phyloP scores from a whole-genome alignment of 2,113 vertebrate genomes.

The Chloebia gouldiae region DNA sequence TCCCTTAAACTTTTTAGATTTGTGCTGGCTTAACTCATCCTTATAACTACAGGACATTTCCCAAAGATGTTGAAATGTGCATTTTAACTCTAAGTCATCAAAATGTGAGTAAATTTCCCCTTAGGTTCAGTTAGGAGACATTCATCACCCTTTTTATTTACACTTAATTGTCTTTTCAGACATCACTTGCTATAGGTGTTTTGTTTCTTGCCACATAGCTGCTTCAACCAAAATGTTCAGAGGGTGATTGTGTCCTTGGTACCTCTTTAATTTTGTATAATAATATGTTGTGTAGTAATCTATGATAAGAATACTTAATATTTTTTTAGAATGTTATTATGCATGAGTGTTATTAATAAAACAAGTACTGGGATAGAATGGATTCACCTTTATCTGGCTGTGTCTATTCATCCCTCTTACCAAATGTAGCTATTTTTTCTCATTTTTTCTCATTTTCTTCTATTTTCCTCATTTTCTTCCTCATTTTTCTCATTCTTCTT shows the following conservation, averaged over 20 bases:
- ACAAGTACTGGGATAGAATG: neutral
- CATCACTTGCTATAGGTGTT: neutral
- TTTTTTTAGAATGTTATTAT: neutral
- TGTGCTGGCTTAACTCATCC: slow-evolving; percentile 81
- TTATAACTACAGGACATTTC: slow-evolving; percentile 70
- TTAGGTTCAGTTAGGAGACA: neutral
- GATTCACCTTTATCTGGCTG: neutral
- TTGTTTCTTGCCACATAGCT: neutral
- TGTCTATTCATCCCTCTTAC: neutral
- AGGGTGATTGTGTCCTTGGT: neutral
- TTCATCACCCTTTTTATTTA: neutral
- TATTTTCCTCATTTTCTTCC: neutral
- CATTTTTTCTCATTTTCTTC: neutral
- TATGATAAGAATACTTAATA: neutral
- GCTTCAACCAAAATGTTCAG: neutral
- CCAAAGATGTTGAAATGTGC: slow-evolving; percentile 80
- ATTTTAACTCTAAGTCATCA: slow-evolving; percentile 68
- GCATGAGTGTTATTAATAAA: neutral
- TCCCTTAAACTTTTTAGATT: slow-evolving; percentile 64
- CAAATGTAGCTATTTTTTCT: neutral
- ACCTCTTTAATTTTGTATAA: neutral
- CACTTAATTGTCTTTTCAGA: neutral
- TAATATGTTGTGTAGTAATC: neutral
- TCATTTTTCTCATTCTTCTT: no score
- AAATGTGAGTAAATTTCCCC: slow-evolving; percentile 51